Evolutionary conservation across 2,113 vertebrate species (phyloP).

Genomic region (Caloenas nicobarica): DNA sequence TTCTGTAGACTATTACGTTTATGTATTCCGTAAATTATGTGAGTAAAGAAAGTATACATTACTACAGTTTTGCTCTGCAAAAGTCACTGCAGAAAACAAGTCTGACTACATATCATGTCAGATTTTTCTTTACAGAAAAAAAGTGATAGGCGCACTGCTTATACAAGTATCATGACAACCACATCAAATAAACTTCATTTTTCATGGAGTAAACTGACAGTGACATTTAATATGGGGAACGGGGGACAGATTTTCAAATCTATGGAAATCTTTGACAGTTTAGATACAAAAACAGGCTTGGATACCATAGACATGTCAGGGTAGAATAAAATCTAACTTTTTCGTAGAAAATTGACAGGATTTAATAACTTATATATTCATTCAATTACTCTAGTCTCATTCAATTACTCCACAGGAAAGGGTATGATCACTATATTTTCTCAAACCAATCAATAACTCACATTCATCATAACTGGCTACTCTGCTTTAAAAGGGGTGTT

Average conservation of each 20-base stretch:
- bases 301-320: neutral
- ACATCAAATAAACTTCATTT: constrained; percentile 82
- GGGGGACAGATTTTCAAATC: constrained; percentile 67
- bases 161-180: constrained; percentile 81
- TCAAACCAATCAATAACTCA: neutral
- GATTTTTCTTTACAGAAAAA: constrained; percentile 34
- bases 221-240: constrained; percentile 82
- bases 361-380: neutral
- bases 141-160: constrained; percentile 78
- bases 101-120: constrained; percentile 28
- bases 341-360: neutral
- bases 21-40: constrained; percentile 24
- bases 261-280: constrained; percentile 64
- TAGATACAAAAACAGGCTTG: neutral
- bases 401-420: neutral
- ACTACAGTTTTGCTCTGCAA: neutral
- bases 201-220: constrained; percentile 81
- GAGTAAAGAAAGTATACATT: constrained; percentile 7
- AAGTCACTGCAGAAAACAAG: constrained; percentile 50
- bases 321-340: neutral
- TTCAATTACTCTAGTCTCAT: neutral
- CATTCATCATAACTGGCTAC: neutral
- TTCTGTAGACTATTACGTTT: neutral
- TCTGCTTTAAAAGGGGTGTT: neutral
- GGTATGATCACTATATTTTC: neutral